phyloP scores from a whole-genome alignment of 2,113 vertebrate genomes.

The Lepus timidus region DNA sequence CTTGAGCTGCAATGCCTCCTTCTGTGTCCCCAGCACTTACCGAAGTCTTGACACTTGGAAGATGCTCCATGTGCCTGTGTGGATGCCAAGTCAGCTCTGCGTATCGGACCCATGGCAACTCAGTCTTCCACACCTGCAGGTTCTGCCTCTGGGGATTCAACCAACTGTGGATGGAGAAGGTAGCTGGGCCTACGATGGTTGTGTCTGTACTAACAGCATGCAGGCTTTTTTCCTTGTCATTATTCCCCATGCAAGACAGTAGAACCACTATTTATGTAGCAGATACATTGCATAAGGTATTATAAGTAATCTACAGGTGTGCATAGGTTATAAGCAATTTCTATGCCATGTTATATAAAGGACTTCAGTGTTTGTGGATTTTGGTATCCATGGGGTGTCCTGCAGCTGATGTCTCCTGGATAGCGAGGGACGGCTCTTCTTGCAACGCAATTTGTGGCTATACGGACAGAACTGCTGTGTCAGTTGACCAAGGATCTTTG shows the following conservation, averaged over 20 bases:
- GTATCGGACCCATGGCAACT: not conserved
- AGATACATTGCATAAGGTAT: not conserved
- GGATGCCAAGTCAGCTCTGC: not conserved
- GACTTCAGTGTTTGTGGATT: not conserved
- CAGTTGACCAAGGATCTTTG: not conserved
- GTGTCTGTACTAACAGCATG: no score
- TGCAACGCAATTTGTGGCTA: fast-evolving
- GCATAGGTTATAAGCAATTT: not conserved
- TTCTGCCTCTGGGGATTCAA: not conserved
- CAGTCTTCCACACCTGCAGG: not conserved
- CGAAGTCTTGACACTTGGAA: not conserved
- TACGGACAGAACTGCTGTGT: not conserved
- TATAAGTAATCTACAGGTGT: not conserved
- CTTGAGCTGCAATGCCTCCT: not conserved
- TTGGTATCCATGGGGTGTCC: not conserved
- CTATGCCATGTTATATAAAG: not conserved
- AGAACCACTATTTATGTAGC: not conserved
- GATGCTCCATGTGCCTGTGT: fast-evolving
- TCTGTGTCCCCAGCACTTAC: not conserved
- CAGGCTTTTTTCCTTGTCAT: not conserved
- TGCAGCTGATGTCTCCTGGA: not conserved
- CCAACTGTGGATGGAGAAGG: not conserved
- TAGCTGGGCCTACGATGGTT: not conserved
- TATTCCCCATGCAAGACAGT: not conserved
- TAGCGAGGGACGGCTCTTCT: not conserved